These are phyloP conservation scores for Pterostichus niger DNA, from an alignment of 2,888 invertebrate species.

Conservation along the genomic window DNA sequence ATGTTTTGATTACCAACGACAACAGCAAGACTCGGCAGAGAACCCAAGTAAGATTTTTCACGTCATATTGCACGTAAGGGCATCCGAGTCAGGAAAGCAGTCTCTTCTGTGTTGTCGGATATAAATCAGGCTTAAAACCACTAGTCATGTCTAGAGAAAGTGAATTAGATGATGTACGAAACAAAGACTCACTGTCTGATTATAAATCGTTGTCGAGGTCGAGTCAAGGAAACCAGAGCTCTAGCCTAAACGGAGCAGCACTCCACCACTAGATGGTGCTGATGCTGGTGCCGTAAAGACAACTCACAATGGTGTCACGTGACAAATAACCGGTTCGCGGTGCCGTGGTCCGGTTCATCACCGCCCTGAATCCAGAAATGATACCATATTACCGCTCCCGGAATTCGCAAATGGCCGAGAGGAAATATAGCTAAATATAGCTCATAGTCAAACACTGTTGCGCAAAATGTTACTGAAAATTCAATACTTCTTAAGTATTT, in stretches of 20 bases:
- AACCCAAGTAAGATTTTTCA: neutral
- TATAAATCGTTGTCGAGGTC: constrained; percentile 10
- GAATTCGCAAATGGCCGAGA: neutral
- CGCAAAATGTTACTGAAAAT: too few relatives aligned
- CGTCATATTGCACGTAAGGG: neutral
- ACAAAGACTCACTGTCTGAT: constrained; percentile 6
- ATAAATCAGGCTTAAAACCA: constrained; percentile 26
- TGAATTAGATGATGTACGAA: constrained; percentile 23
- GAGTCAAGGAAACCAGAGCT: neutral
- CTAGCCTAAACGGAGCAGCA: neutral
- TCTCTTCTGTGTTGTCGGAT: neutral
- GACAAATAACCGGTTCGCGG: constrained; percentile 12
- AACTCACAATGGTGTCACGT: constrained; percentile 7
- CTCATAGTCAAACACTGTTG: too few relatives aligned
- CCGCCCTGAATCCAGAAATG: constrained; percentile 5
- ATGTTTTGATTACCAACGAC: neutral
- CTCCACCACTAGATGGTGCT: neutral
- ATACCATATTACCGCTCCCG: neutral
- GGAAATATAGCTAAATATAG: too few relatives aligned
- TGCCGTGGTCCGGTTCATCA: constrained; percentile 15
- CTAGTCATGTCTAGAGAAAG: constrained; percentile 32
- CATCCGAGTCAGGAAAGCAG: neutral
- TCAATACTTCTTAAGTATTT: too few relatives aligned
- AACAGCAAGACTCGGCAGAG: too few relatives aligned
- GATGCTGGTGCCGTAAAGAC: neutral